Evolutionary conservation across 2,888 invertebrate species (phyloP).

Genomic region (Phanerotoma sp.): DNA sequence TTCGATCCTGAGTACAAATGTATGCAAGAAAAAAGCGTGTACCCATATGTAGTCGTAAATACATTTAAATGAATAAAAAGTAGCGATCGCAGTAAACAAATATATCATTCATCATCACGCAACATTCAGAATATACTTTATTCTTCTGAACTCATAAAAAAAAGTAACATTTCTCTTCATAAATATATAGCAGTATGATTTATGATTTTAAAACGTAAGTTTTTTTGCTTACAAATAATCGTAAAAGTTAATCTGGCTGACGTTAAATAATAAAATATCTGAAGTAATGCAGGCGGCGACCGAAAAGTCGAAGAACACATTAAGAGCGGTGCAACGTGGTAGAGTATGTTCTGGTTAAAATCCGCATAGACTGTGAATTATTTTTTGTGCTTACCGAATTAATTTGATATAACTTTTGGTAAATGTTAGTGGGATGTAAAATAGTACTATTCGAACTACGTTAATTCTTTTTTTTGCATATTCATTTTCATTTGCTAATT

Average conservation of each 20-base stretch:
- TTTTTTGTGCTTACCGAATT: no score
- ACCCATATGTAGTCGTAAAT: no score
- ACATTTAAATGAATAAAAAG: neutral
- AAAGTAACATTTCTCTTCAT: neutral
- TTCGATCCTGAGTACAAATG: no score
- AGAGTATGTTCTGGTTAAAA: no score
- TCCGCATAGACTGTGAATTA: no score
- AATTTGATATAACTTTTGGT: no score
- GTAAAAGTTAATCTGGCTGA: conserved; percentile 5
- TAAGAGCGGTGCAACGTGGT: neutral
- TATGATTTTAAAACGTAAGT: neutral
- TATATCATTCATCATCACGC: neutral
- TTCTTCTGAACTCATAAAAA: conserved; percentile 8
- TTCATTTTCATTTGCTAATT: no score
- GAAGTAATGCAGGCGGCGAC: neutral
- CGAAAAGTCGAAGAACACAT: neutral
- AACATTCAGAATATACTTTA: conserved; percentile 1
- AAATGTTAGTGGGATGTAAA: no score
- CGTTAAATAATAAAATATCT: neutral
- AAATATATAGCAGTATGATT: conserved; percentile 3
- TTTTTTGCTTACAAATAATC: neutral
- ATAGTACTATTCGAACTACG: no score
- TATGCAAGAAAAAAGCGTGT: no score
- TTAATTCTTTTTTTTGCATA: no score
- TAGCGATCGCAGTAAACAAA: neutral